These are phyloP conservation scores for Sphyrna mokarran DNA, from an alignment of 2,113 vertebrate species.

Conservation along the genomic window DNA sequence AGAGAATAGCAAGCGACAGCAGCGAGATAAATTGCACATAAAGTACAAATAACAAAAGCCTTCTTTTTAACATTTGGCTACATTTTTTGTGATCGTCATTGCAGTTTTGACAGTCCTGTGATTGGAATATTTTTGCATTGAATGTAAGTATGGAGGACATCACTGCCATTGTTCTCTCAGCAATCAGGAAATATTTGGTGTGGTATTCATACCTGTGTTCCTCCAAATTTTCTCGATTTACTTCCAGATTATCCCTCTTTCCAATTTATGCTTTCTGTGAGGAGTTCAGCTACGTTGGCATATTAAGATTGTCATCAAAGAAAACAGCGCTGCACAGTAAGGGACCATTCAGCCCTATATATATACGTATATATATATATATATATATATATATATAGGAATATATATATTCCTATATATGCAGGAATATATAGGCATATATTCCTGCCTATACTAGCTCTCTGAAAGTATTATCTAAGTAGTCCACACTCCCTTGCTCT, in stretches of 20 bases:
- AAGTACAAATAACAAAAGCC: background rate
- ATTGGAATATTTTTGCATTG: background rate
- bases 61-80: background rate
- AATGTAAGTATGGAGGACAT: background rate
- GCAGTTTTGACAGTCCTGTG: background rate
- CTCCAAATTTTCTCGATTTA: background rate
- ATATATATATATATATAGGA: no score
- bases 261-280: background rate
- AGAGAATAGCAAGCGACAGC: background rate
- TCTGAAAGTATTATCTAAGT: background rate
- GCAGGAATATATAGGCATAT: no score
- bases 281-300: background rate
- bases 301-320: background rate
- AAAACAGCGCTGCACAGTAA: background rate
- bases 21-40: background rate
- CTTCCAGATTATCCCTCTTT: background rate
- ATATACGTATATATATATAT: no score
- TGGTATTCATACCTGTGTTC: background rate
- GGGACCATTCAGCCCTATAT: background rate
- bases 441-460: background rate
- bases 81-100: background rate
- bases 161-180: background rate
- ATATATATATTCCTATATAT: no score
- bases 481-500: background rate
- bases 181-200: background rate